Percentiles rank a stretch among this genome's conserved stretches.
phyloP scores from a whole-genome alignment of 2,797 vertebrate genomes.

The Petrocephalus schoutedeni region DNA sequence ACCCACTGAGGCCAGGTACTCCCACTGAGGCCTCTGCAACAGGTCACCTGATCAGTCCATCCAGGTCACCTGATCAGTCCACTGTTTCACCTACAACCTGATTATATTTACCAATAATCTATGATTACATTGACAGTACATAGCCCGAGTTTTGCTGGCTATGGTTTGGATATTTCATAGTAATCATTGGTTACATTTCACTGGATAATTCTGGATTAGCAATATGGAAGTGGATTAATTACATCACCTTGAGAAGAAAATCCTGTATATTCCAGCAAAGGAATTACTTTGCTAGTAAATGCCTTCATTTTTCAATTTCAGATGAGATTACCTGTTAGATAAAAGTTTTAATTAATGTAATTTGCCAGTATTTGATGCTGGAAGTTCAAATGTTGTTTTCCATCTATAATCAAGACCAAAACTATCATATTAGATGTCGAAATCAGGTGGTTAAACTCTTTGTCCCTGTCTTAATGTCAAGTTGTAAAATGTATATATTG shows the following conservation, averaged over 20 bases:
- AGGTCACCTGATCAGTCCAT: background rate
- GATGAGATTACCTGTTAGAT: background rate
- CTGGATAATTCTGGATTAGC: background rate
- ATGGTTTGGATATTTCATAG: background rate
- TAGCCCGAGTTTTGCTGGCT: background rate
- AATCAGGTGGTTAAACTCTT: background rate
- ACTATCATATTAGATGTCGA: background rate
- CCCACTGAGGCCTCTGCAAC: background rate
- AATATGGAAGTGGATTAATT: background rate
- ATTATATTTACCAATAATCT: background rate
- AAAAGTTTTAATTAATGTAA: background rate
- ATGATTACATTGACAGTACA: background rate
- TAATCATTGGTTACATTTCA: background rate
- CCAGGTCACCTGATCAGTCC: background rate
- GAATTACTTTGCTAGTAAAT: background rate
- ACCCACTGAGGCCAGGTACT: constrained; percentile 87
- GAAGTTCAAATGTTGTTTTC: background rate
- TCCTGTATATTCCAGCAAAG: background rate
- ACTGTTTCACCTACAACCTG: background rate
- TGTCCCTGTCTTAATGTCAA: background rate
- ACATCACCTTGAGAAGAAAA: background rate
- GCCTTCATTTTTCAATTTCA: background rate
- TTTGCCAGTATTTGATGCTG: background rate
- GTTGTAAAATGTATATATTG: background rate
- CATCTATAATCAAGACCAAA: background rate